These are phyloP conservation scores for Zonitis immaculata DNA, from an alignment of 2,888 invertebrate genomes.

Conservation along the genomic window DNA sequence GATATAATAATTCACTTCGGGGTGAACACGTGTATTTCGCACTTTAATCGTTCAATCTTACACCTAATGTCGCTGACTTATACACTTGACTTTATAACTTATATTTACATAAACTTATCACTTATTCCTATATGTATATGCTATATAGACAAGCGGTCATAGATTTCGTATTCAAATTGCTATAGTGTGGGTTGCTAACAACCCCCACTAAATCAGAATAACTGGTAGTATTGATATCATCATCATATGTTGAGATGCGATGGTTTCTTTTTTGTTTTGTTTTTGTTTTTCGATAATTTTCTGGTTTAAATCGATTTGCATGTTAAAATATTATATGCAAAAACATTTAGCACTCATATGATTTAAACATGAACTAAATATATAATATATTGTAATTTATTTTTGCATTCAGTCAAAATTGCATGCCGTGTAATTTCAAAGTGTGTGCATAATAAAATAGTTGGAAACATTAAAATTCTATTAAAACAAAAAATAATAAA, in stretches of 20 bases:
- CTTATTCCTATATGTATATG: no score
- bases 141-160: constrained; percentile 28
- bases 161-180: constrained; percentile 35
- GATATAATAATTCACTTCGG: constrained; percentile 39
- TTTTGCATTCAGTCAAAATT: constrained; percentile 33
- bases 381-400: constrained; percentile 31
- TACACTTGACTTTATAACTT: constrained; percentile 11
- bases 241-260: not conserved
- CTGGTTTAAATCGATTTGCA: constrained; percentile 8
- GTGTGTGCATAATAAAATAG: constrained; percentile 24
- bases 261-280: no score
- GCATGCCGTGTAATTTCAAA: constrained; percentile 31
- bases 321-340: constrained; percentile 19
- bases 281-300: not conserved
- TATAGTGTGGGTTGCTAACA: constrained; percentile 37
- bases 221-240: not conserved
- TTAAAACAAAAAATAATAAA: no score
- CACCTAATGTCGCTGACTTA: constrained; percentile 29
- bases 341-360: constrained; percentile 25
- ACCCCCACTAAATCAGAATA: constrained; percentile 23
- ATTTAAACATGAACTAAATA: constrained; percentile 28
- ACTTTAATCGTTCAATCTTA: constrained; percentile 38
- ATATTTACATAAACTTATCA: constrained; percentile 30
- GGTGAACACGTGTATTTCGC: constrained; percentile 40
- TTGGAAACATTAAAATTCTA: constrained; percentile 23